Percentiles rank a stretch among this genome's conserved stretches.
Evolutionary conservation across 2,888 invertebrate genomes (phyloP).

Genomic region (Chaetogeoica ovagalla): DNA sequence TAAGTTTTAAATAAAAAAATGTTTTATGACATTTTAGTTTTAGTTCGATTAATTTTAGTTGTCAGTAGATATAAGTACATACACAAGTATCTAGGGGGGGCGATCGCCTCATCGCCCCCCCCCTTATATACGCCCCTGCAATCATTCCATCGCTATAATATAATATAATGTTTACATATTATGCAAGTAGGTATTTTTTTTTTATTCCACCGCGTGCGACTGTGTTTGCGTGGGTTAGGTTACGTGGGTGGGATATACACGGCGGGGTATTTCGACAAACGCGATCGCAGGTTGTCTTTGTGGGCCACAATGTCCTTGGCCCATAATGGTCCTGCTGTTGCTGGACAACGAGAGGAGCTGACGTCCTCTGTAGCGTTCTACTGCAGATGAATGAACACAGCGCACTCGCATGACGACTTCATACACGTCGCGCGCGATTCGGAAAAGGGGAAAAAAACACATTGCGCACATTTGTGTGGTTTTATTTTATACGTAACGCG

Average conservation of each 20-base stretch:
- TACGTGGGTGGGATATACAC: background rate
- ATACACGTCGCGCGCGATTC: background rate
- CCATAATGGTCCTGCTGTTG: constrained; percentile 11
- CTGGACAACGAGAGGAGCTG: background rate
- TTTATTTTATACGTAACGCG: background rate
- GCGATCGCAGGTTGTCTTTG: background rate
- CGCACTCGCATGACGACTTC: too few relatives aligned
- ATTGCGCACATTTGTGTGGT: background rate
- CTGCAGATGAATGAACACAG: too few relatives aligned
- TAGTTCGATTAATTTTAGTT: too few relatives aligned
- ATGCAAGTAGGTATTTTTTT: background rate
- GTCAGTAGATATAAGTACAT: too few relatives aligned
- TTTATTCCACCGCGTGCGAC: background rate
- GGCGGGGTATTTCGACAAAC: background rate
- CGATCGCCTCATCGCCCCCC: too few relatives aligned
- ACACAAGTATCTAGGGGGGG: too few relatives aligned
- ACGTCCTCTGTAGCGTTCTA: background rate
- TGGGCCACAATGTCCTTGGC: constrained; percentile 17
- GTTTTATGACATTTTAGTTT: too few relatives aligned
- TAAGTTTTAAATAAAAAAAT: too few relatives aligned
- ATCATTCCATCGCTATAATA: too few relatives aligned
- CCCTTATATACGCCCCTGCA: too few relatives aligned
- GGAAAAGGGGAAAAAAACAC: background rate
- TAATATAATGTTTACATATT: too few relatives aligned
- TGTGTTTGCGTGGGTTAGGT: too few relatives aligned